phyloP scores from a whole-genome alignment of 2,797 vertebrate species.

The Etheostoma nigrum region DNA sequence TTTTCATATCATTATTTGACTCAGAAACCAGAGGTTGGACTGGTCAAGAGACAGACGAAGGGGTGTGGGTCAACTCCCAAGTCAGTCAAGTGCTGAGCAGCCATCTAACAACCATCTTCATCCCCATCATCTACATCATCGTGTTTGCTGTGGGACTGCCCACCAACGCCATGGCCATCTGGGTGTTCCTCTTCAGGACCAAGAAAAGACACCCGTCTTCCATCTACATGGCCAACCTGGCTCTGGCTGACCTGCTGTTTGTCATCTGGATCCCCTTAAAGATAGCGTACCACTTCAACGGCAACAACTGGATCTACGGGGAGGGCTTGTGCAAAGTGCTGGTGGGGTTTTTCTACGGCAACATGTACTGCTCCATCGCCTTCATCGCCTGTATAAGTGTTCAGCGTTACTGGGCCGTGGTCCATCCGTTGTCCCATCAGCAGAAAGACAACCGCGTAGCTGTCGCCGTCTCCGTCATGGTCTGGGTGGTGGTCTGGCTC shows the following conservation, averaged over 20 bases:
- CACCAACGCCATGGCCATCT: constrained; percentile 87
- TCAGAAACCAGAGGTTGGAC: constrained; percentile 78
- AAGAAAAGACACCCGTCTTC: constrained; percentile 90
- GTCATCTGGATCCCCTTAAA: constrained; percentile 90
- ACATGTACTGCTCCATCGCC: constrained; percentile 95
- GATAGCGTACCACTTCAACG: constrained; percentile 90
- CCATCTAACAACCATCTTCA: constrained; percentile 88
- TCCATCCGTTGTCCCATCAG: constrained; percentile 85
- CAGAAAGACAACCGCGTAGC: constrained; percentile 69
- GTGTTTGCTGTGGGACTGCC: constrained; percentile 89
- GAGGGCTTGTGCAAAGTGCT: constrained; percentile 88
- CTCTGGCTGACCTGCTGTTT: constrained; percentile 90
- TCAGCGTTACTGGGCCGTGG: constrained; percentile 91
- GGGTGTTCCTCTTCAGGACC: constrained; percentile 90
- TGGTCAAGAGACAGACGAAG: constrained; percentile 58
- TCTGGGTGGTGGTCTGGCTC: constrained; percentile 87
- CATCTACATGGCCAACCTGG: constrained; percentile 94
- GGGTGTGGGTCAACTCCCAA: constrained; percentile 68
- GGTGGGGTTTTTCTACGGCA: constrained; percentile 92
- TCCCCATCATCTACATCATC: constrained; percentile 90
- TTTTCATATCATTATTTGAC: not conserved
- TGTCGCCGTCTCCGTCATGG: constrained; percentile 70
- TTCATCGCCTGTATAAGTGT: constrained; percentile 93
- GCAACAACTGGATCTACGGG: constrained; percentile 91
- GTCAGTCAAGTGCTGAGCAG: constrained; percentile 80